Percentiles rank a stretch among this genome's conserved stretches.
Evolutionary conservation across 2,888 invertebrate genomes (phyloP).

Genomic region (Sceliomorpha sp.): DNA sequence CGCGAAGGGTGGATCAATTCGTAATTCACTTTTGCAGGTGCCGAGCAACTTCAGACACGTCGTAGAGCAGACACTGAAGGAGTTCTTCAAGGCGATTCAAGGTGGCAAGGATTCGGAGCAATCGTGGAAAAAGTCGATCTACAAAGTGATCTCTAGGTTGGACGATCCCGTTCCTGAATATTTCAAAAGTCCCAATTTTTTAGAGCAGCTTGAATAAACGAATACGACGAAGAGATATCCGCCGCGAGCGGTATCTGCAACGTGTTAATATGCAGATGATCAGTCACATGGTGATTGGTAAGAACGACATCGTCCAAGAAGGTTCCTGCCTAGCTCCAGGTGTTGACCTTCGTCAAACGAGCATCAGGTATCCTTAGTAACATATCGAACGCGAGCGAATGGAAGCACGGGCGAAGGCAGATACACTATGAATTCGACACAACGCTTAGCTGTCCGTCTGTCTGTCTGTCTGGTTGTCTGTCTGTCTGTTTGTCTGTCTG

Average conservation of each 20-base stretch:
- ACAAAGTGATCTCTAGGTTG: conserved; percentile 99
- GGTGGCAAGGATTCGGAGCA: conserved; percentile 98
- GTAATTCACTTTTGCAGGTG: conserved; percentile 85
- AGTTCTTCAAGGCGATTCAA: conserved; percentile 99
- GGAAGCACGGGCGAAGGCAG: conserved; percentile 55
- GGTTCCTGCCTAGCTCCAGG: conserved; percentile 63
- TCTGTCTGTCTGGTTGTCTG: too few species aligned
- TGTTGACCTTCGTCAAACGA: conserved; percentile 65
- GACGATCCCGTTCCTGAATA: conserved; percentile 99
- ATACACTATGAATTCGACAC: conserved; percentile 48
- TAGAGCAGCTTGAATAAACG: conserved; percentile 97
- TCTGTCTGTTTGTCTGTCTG: too few species aligned
- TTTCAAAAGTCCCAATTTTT: conserved; percentile 99
- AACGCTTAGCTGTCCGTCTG: conserved; percentile 52
- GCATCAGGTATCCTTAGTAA: conserved; percentile 78
- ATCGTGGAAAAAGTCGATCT: conserved; percentile 99
- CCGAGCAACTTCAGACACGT: conserved; percentile 98
- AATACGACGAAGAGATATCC: conserved; percentile 13
- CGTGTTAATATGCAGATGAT: conserved; percentile 45
- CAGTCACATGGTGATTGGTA: conserved; percentile 51
- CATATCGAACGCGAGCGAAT: conserved; percentile 73
- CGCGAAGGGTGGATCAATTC: too few species aligned
- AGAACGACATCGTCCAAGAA: conserved; percentile 66
- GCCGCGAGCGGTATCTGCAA: conserved; percentile 33
- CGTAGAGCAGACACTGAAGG: conserved; percentile 97